Conservation (phyloP, 1,140 invertebrate genomes). For the Choristoneura fumiferana region DNA sequence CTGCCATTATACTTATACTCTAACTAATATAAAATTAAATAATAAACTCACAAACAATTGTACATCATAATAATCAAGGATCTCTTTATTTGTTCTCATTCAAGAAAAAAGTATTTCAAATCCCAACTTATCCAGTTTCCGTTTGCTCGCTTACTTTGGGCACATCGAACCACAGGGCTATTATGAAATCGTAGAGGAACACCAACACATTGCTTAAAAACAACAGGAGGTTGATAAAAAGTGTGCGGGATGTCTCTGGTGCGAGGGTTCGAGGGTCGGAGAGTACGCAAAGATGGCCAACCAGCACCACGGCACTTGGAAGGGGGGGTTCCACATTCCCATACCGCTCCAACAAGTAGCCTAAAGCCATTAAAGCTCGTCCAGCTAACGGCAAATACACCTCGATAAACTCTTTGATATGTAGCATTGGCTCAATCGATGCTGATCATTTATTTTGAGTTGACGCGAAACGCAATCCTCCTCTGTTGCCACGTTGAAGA, state of each 20-base stretch:
- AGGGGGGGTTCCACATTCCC: slow-evolving; percentile 41
- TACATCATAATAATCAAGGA: too few relatives aligned
- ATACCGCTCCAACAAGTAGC: slow-evolving; percentile 57
- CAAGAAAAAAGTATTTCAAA: too few relatives aligned
- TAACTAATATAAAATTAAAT: too few relatives aligned
- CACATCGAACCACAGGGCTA: neutral
- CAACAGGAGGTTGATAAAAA: slow-evolving; percentile 38
- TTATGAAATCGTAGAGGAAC: slow-evolving; percentile 12
- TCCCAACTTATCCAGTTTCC: neutral
- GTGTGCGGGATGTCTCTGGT: slow-evolving; percentile 36
- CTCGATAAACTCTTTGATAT: slow-evolving; percentile 31
- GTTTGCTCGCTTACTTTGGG: neutral
- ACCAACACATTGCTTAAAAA: slow-evolving; percentile 5
- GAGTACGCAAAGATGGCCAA: slow-evolving; percentile 55
- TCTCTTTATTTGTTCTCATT: too few relatives aligned
- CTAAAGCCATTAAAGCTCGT: slow-evolving; percentile 55
- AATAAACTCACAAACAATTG: too few relatives aligned
- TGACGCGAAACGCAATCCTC: slow-evolving; percentile 35
- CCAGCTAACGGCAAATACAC: slow-evolving; percentile 55
- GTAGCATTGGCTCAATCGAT: slow-evolving; percentile 35
- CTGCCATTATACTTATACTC: too few relatives aligned
- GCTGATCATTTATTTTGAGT: slow-evolving; percentile 39
- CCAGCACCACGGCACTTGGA: slow-evolving; percentile 52
- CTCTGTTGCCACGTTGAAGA: slow-evolving; percentile 54
- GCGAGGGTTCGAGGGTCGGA: slow-evolving; percentile 46